phyloP scores from a whole-genome alignment of 2,113 vertebrate genomes.

The Puffinus mauretanicus region DNA sequence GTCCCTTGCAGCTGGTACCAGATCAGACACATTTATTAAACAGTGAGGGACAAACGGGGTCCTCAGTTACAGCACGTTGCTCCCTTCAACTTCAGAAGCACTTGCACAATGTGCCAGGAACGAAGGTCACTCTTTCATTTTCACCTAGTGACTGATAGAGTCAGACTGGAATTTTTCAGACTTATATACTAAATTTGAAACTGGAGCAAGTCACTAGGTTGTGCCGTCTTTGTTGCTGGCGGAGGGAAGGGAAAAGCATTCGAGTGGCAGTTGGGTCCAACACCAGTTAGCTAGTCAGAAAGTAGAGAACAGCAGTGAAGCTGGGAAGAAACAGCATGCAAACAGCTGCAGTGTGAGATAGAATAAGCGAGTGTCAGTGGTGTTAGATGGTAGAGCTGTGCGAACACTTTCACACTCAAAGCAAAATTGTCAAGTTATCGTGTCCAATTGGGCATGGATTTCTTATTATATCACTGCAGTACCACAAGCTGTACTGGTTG shows the following conservation, averaged over 20 bases:
- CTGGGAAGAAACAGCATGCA: conserved; percentile 38
- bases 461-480: conserved; percentile 38
- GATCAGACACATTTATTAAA: neutral
- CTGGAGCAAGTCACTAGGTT: neutral
- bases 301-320: conserved; percentile 32
- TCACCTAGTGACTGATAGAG: neutral
- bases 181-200: neutral
- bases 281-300: conserved; percentile 43
- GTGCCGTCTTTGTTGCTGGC: neutral
- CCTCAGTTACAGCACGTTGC: accelerated
- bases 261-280: conserved; percentile 47
- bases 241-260: neutral
- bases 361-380: conserved; percentile 54
- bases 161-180: conserved; percentile 2
- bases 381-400: neutral
- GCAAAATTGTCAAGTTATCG: conserved; percentile 4
- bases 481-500: conserved; percentile 39
- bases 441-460: conserved; percentile 33
- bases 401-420: conserved; percentile 29
- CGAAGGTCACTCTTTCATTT: neutral
- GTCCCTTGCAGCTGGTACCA: neutral
- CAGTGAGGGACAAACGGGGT: neutral
- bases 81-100: neutral
- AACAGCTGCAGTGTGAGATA: conserved; percentile 33
- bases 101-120: neutral